Conservation (phyloP, 1,140 invertebrate genomes). For the Drosophila bocki region DNA sequence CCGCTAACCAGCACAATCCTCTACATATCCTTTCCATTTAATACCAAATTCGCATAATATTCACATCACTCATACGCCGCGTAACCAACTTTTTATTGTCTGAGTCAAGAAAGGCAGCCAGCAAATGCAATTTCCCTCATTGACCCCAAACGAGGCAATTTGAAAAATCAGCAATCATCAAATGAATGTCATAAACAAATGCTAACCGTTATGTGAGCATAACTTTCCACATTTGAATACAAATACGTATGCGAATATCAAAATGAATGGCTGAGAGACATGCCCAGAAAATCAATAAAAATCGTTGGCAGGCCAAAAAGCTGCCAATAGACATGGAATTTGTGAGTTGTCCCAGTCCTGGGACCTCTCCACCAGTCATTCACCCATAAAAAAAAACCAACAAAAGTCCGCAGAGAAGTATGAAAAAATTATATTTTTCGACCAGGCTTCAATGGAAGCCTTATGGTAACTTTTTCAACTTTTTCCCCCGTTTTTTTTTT, state of each 20-base stretch:
- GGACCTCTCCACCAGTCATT: slow-evolving; percentile 1
- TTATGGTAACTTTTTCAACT: slow-evolving; percentile 22
- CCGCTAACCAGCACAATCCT: too few species aligned
- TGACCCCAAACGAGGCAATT: slow-evolving; percentile 40
- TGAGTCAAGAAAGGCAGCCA: background rate
- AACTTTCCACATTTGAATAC: slow-evolving; percentile 37
- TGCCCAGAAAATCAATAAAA: slow-evolving; percentile 43
- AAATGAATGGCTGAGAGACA: slow-evolving; percentile 17
- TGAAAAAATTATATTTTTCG: slow-evolving; percentile 17
- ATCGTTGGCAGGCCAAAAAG: slow-evolving; percentile 34
- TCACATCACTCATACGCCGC: slow-evolving; percentile 34
- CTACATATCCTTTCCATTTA: background rate
- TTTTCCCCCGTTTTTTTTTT: background rate
- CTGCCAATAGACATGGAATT: slow-evolving; percentile 33
- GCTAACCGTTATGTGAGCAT: slow-evolving; percentile 48
- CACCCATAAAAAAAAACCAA: slow-evolving; percentile 17
- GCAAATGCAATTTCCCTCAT: slow-evolving; percentile 38
- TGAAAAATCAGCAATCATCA: slow-evolving; percentile 47
- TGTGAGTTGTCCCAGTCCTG: slow-evolving; percentile 33
- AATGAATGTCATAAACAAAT: slow-evolving; percentile 54
- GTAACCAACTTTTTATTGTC: slow-evolving; percentile 7
- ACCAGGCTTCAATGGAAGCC: slow-evolving; percentile 7
- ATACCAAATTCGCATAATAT: slow-evolving; percentile 16
- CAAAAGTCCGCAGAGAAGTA: slow-evolving; percentile 11
- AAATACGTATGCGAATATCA: slow-evolving; percentile 3